Base-by-base conservation (phyloP, 1,140 invertebrate species). In the Probaryconus sp. region DNA sequence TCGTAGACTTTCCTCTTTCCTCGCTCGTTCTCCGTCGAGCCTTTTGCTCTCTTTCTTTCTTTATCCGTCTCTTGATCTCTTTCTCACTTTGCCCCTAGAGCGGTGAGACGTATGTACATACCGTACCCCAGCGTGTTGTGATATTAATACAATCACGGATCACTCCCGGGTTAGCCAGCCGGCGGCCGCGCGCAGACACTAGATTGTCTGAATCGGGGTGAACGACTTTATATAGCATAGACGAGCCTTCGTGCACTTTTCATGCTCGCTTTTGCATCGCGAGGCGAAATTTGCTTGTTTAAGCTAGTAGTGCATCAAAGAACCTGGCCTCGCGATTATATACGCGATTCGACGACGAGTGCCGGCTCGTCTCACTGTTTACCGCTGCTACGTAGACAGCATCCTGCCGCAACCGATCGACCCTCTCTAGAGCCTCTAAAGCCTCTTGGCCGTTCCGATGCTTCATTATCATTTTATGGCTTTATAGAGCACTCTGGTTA, bases 111-210 rank as follows among this genome's bases (percentile, higher is more conserved):
- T 79, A 80, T 77, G 80, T 69, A 50, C 67, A 60, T 78, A 77
- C 77, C 81, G 77, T 82, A 77, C 79, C 79, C 73, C 77, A 80
- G 82, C 80, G 83, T 87, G 85, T 87, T 85, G 86, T 88, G 86
- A 88, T 88, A 88, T 88, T 88, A 88, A 88, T 88, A 88, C 85
- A 88, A 88, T 87, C 84, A 84, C 84, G 83, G 83, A 88, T 88
- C 85, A 87, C 78, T 87, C 85, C 84, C 85, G 84, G 83, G 84
- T 86, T 85, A 83, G 80, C 80, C 76, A 84, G 80, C 76, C 76
- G 73, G 77, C 83, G 79, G 83, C 79, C 84, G 83, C 65, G 79
- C 80, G 83, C 83, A 88, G 85, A 88, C 85, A 83, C 81, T 87
- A 87, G 85, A 88, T 88, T 87, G 86, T 87, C 86, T 86, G 85